A percentile compares a stretch with the other conserved stretches of the same genome.
Conservation (phyloP, 1,140 invertebrate genomes). For the Macrostomum lignano region DNA sequence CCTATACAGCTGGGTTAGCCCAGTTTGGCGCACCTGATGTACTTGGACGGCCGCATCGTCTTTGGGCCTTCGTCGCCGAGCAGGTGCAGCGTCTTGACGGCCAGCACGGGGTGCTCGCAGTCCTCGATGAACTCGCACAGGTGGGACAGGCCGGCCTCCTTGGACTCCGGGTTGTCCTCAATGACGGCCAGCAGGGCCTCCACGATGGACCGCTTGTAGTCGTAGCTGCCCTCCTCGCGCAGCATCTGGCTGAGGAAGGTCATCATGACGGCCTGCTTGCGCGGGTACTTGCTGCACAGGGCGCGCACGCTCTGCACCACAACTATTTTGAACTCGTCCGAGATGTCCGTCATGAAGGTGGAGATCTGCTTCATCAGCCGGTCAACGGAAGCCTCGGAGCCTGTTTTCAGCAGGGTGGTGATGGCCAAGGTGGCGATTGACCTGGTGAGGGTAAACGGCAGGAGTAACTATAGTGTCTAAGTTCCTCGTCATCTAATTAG, state of each 20-base stretch:
- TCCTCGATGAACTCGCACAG: slow-evolving; percentile 98
- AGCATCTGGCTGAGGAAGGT: slow-evolving; percentile 82
- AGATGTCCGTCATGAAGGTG: slow-evolving; percentile 85
- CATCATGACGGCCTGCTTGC: slow-evolving; percentile 79
- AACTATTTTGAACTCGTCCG: slow-evolving; percentile 94
- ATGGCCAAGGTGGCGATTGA: slow-evolving; percentile 91
- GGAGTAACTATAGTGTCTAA: too few species aligned
- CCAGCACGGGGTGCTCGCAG: slow-evolving; percentile 80
- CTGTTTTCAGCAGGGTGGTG: slow-evolving; percentile 79
- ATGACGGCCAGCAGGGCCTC: slow-evolving; percentile 91
- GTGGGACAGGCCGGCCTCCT: slow-evolving; percentile 61
- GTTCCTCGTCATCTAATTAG: too few species aligned
- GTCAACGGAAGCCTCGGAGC: slow-evolving; percentile 78
- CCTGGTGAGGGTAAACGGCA: too few species aligned
- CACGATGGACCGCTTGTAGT: slow-evolving; percentile 91
- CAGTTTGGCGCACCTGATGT: too few species aligned
- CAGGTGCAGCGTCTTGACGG: slow-evolving; percentile 84
- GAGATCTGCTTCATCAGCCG: slow-evolving; percentile 93
- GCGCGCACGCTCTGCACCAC: slow-evolving; percentile 56
- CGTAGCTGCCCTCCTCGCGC: slow-evolving; percentile 77
- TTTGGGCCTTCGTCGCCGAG: slow-evolving; percentile 79
- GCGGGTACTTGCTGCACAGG: slow-evolving; percentile 74
- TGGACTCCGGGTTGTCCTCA: slow-evolving; percentile 74
- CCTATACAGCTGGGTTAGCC: too few species aligned
- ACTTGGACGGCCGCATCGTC: slow-evolving; percentile 64